Conservation (phyloP, 1,140 invertebrate species). For the Caerostris darwini region DNA sequence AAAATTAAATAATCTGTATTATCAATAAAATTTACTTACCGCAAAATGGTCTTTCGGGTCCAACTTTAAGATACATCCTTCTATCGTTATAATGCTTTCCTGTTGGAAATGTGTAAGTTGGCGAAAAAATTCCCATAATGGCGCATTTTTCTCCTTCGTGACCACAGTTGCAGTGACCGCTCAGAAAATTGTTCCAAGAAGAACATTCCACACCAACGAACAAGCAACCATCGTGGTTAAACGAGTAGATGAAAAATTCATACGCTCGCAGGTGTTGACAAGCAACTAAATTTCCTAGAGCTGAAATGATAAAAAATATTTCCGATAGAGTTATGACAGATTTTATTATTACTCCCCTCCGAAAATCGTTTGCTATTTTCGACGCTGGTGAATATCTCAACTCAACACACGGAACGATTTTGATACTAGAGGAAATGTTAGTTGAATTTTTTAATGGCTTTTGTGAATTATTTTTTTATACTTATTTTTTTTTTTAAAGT, state of each 20-base stretch:
- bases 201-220: conserved; percentile 55
- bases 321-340: neutral
- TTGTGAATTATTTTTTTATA: neutral
- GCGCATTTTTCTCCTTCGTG: conserved; percentile 57
- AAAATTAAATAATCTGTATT: too few relatives aligned
- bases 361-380: neutral
- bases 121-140: conserved; percentile 67
- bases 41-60: conserved; percentile 64
- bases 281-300: conserved; percentile 52
- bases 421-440: neutral
- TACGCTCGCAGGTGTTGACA: conserved; percentile 61
- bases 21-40: conserved; percentile 21
- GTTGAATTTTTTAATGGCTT: neutral
- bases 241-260: conserved; percentile 74
- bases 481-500: neutral
- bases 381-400: neutral
- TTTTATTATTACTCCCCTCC: neutral
- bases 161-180: conserved; percentile 64
- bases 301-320: neutral
- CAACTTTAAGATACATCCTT: conserved; percentile 66
- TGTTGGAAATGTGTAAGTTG: conserved; percentile 23
- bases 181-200: conserved; percentile 22
- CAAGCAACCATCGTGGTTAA: conserved; percentile 60
- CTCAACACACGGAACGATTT: neutral
- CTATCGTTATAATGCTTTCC: conserved; percentile 28